These are phyloP conservation scores for Tetheella fluctuosa DNA, from an alignment of 2,888 invertebrate species.

Conservation along the genomic window DNA sequence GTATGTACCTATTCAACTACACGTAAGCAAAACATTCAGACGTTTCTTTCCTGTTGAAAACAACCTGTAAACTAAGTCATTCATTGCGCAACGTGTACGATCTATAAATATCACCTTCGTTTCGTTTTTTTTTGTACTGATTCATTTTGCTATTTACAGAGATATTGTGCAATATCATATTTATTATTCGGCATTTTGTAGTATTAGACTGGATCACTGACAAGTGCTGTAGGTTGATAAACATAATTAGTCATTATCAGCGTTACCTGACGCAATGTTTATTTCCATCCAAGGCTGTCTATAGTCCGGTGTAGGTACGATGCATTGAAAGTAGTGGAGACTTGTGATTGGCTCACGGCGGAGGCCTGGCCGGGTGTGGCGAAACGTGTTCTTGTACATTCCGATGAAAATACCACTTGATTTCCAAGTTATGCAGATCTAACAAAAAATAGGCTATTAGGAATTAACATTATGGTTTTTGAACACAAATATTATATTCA, in stretches of 20 bases:
- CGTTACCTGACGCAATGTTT: constrained; percentile 61
- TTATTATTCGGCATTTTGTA: constrained; percentile 20
- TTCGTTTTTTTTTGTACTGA: too few relatives aligned
- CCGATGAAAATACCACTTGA: constrained; percentile 49
- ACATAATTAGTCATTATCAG: constrained; percentile 34
- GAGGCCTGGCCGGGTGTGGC: constrained; percentile 82
- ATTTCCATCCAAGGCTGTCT: constrained; percentile 68
- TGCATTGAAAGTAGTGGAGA: constrained; percentile 70
- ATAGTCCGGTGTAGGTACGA: constrained; percentile 46
- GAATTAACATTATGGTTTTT: constrained; percentile 29
- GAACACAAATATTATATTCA: neutral
- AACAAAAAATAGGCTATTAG: constrained; percentile 50
- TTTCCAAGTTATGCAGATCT: constrained; percentile 41
- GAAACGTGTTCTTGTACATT: constrained; percentile 59
- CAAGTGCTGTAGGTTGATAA: constrained; percentile 11
- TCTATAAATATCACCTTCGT: neutral
- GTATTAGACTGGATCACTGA: constrained; percentile 16
- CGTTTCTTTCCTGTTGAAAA: neutral
- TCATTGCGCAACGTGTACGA: neutral
- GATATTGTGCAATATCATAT: constrained; percentile 10
- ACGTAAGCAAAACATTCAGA: neutral
- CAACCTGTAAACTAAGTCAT: neutral
- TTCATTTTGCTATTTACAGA: constrained; percentile 1
- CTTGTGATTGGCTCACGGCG: constrained; percentile 66
- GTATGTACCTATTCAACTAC: neutral